These are phyloP conservation scores for Hoplodrina ambigua DNA, from an alignment of 2,888 invertebrate genomes.

Conservation along the genomic window DNA sequence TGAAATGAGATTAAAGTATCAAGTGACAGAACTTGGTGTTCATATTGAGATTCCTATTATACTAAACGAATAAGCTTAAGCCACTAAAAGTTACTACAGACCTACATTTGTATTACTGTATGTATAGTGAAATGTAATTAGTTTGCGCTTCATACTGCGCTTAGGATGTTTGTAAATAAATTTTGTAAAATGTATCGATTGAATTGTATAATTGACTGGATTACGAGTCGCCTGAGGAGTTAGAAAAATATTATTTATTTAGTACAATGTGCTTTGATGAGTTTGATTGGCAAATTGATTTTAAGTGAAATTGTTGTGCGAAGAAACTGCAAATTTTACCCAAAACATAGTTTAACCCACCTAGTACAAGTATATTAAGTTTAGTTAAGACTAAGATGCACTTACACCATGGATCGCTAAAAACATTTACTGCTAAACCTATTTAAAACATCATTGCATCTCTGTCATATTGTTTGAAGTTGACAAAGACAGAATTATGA, in stretches of 20 bases:
- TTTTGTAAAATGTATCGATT: constrained; percentile 55
- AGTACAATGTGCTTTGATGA: not conserved
- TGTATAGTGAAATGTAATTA: constrained; percentile 63
- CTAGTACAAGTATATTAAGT: constrained; percentile 17
- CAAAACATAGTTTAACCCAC: constrained; percentile 11
- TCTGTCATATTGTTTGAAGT: too few relatives aligned
- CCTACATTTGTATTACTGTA: constrained; percentile 65
- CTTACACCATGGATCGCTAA: too few relatives aligned
- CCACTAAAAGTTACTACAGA: constrained; percentile 73
- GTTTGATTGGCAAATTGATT: not conserved
- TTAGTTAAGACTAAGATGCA: not conserved
- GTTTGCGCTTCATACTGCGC: constrained; percentile 50
- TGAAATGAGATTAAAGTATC: constrained; percentile 58
- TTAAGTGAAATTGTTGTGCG: not conserved
- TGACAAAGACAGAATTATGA: too few relatives aligned
- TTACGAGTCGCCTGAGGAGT: constrained; percentile 38
- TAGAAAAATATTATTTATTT: not conserved
- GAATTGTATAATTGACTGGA: constrained; percentile 16
- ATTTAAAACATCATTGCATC: too few relatives aligned
- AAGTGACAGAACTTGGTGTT: constrained; percentile 57
- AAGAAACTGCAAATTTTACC: not conserved
- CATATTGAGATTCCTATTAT: constrained; percentile 66
- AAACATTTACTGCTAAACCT: too few relatives aligned
- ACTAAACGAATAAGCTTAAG: constrained; percentile 68
- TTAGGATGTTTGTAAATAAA: constrained; percentile 63